Base-by-base conservation (phyloP, 2,797 vertebrate species). In the Epinephelus coioides region DNA sequence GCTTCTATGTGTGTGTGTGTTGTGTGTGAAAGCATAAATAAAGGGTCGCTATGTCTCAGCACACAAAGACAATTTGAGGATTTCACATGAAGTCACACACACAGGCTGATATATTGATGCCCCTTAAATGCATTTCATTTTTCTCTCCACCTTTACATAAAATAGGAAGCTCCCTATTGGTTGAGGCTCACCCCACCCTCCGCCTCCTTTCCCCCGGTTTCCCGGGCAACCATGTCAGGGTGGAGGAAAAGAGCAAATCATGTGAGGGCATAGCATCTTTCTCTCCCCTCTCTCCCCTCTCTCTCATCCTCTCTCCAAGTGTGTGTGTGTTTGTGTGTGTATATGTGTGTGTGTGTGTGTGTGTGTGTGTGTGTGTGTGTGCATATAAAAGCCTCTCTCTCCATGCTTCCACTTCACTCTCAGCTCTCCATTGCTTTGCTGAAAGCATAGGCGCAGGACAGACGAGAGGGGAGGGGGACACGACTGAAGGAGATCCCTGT, bases 211-310 rank as follows among this genome's bases (percentile, higher is more conserved):
- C 72, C 78, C 82, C 83, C 38, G 86, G 96, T 96, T 96, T 94
- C 95, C 95, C 72, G 55, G 92, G 95, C 81, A 96, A 96, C 95
- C 86, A 82, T 92, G 92, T 93, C 92, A 93, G 91, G 94, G 93
- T 91, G 92, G 92, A 95, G 92, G 88, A 94, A 94, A 94, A 88
- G 88, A 93, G 91, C 93, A 93, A 96, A 95, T 96, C 94, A 93
- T 93, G 85, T 94, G 92, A 94, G 92, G 86, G 80, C 83, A 91
- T 75, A 95, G 94, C 94, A 95, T 93, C 90, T 86, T 86, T 87
- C 76, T 86, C 78, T 82, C 80, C 75, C 78, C 79, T 73, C 73
- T 56, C 69, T 44, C 34, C 59, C 38, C 60, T 62, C 62, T 12
- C 76, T 75, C 71, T 54, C 76, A 78, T 69, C 54, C 74, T 68